phyloP scores from a whole-genome alignment of 2,888 invertebrate genomes.

The Drosophila affinis region DNA sequence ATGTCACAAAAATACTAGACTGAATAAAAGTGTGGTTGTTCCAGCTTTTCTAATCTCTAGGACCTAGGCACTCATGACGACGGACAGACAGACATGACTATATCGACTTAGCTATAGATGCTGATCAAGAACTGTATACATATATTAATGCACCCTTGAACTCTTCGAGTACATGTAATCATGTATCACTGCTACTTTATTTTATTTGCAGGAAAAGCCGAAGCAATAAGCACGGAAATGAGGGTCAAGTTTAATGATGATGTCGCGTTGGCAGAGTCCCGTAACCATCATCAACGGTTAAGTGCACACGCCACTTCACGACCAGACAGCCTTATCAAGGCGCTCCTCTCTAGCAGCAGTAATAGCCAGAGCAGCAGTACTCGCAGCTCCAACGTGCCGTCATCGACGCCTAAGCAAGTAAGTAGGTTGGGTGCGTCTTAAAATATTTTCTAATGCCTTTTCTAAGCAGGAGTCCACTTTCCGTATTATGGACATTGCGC shows the following conservation, averaged over 20 bases:
- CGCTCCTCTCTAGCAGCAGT: conserved; percentile 46
- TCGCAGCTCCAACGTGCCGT: conserved; percentile 4
- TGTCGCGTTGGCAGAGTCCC: conserved; percentile 88
- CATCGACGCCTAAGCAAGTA: conserved; percentile 22
- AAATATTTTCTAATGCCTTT: no score
- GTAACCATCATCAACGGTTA: conserved; percentile 7
- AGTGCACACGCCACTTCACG: conserved; percentile 8
- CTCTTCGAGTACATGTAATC: no score
- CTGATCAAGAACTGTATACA: no score
- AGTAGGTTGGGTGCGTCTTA: neutral
- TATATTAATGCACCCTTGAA: no score
- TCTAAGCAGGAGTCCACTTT: conserved; percentile 45
- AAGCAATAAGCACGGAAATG: conserved; percentile 36
- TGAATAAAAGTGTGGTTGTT: no score
- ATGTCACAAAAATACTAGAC: no score
- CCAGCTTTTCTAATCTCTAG: no score
- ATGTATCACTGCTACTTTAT: neutral
- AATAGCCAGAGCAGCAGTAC: conserved; percentile 11
- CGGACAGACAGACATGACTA: no score
- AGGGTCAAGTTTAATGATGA: conserved; percentile 92
- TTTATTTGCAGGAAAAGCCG: conserved; percentile 72
- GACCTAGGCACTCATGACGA: no score
- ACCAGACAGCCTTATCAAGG: conserved; percentile 53
- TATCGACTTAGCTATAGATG: no score
- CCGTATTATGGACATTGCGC: conserved; percentile 58